phyloP scores from a whole-genome alignment of 2,888 invertebrate species.

The Caenorhabditis wallacei region DNA sequence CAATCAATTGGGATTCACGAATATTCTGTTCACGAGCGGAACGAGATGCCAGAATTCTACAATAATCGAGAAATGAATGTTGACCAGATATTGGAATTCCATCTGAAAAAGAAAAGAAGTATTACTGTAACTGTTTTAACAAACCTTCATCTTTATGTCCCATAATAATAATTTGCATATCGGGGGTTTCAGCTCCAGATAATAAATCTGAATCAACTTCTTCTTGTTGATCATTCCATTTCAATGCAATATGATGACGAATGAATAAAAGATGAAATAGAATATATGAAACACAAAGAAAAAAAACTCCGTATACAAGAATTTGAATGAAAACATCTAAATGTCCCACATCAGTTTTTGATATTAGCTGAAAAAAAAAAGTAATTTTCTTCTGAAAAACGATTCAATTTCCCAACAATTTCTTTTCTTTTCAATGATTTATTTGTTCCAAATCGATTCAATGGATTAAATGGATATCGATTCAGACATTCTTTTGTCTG shows the following conservation, averaged over 20 bases:
- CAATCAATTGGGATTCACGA: background rate
- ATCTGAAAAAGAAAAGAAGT: background rate
- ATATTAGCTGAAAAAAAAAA: background rate
- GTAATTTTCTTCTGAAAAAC: too few relatives aligned
- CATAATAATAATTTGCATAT: background rate
- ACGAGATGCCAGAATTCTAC: constrained; percentile 3
- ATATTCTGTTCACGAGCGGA: constrained; percentile 9
- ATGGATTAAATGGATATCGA: constrained; percentile 16
- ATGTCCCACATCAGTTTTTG: background rate
- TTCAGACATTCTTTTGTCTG: constrained; percentile 15
- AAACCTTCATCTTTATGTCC: constrained; percentile 19
- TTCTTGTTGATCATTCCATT: constrained; percentile 2
- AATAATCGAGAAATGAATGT: constrained; percentile 28
- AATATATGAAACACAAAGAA: background rate
- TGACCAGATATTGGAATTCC: constrained; percentile 17
- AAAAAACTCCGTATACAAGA: background rate
- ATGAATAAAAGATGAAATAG: background rate
- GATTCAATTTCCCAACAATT: background rate
- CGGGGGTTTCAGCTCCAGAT: constrained; percentile 4
- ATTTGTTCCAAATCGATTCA: constrained; percentile 11
- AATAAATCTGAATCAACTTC: constrained; percentile 11
- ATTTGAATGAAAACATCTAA: background rate
- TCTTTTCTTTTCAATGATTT: background rate
- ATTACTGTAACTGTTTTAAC: background rate
- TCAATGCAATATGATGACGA: background rate